These are phyloP conservation scores for Platygyra sinensis DNA, from an alignment of 64 coral and sea anemone genomes.

Conservation along the genomic window DNA sequence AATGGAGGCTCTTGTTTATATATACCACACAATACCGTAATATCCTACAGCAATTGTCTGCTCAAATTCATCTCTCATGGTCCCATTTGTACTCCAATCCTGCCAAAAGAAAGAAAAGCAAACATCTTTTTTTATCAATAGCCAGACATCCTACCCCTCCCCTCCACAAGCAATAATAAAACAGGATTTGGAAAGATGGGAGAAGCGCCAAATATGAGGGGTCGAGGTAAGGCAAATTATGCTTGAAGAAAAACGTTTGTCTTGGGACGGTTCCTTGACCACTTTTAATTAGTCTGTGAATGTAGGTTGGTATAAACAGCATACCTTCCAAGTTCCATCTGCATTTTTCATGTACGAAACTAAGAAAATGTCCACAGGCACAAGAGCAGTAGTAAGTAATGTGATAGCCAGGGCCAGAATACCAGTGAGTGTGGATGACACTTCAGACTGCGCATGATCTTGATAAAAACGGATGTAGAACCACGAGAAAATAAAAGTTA, in stretches of 20 bases:
- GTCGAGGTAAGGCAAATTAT: too few species aligned
- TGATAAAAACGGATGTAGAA: constrained; percentile 98
- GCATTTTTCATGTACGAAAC: constrained; percentile 95
- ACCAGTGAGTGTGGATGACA: constrained; percentile 88
- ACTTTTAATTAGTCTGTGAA: background rate
- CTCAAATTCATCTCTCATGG: constrained; percentile 79
- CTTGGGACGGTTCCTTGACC: too few species aligned
- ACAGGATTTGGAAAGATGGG: too few species aligned
- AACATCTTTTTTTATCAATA: too few species aligned
- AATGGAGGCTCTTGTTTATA: too few species aligned
- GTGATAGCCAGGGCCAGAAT: constrained; percentile 78
- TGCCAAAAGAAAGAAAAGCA: background rate
- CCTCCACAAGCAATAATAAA: too few species aligned
- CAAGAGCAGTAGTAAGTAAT: constrained; percentile 85
- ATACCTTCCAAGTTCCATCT: constrained; percentile 96
- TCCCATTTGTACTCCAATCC: constrained; percentile 74
- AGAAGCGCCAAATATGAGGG: too few species aligned
- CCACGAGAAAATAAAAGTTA: constrained; percentile 94
- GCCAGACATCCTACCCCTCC: too few species aligned
- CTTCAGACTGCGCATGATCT: constrained; percentile 82
- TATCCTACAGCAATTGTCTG: constrained; percentile 72
- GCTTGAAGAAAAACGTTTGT: too few species aligned
- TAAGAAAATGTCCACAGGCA: constrained; percentile 96
- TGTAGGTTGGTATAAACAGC: background rate
- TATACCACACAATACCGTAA: constrained; percentile 62